These are phyloP conservation scores for Maylandia zebra DNA, from an alignment of 2,113 vertebrate genomes.

Conservation along the genomic window DNA sequence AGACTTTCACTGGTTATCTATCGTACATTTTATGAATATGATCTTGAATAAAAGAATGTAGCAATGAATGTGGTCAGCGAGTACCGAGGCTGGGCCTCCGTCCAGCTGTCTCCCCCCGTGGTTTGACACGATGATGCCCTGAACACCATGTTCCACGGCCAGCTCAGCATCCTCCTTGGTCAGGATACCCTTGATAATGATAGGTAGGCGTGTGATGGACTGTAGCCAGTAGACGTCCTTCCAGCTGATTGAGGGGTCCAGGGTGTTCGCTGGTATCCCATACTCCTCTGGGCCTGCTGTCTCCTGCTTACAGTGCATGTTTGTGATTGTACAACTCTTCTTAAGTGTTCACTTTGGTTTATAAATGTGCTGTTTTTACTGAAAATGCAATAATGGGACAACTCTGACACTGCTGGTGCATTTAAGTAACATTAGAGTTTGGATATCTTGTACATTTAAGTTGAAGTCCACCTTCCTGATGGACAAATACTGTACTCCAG, in stretches of 20 bases:
- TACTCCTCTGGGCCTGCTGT: slow-evolving; percentile 57
- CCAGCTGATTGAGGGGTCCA: slow-evolving; percentile 86
- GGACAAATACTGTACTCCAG: neutral
- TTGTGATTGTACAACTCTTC: neutral
- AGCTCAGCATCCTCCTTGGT: slow-evolving; percentile 94
- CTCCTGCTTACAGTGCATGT: slow-evolving; percentile 53
- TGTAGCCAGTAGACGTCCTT: slow-evolving; percentile 84
- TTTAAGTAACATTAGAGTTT: neutral
- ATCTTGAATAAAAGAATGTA: neutral
- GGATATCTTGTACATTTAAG: neutral
- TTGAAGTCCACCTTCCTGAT: neutral
- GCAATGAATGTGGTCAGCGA: neutral
- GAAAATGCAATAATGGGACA: neutral
- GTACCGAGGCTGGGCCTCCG: slow-evolving; percentile 83
- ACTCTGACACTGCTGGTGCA: neutral
- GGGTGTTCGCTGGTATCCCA: slow-evolving; percentile 67
- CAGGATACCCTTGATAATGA: slow-evolving; percentile 95
- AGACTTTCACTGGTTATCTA: neutral
- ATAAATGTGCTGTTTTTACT: neutral
- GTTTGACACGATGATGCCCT: slow-evolving; percentile 93
- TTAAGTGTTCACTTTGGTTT: neutral
- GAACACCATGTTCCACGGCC: slow-evolving; percentile 83
- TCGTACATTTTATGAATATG: neutral
- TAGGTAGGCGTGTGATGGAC: slow-evolving; percentile 82
- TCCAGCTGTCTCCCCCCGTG: slow-evolving; percentile 94